Conservation (phyloP, 2,797 vertebrate genomes). For the Tokudaia muenninki region DNA sequence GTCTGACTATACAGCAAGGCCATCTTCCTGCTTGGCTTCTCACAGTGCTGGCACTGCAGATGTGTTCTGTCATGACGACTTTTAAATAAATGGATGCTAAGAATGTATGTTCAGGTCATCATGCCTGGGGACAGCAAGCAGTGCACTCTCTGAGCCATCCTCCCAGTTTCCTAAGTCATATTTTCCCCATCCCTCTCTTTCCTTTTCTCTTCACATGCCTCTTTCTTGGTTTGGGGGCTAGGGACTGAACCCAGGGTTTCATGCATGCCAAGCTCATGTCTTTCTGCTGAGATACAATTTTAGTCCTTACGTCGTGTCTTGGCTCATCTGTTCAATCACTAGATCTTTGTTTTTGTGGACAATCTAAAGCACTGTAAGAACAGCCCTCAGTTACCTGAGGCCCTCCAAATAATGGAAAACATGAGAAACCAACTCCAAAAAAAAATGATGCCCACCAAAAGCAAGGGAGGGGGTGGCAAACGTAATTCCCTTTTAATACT, state of each 20-base stretch:
- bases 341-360: neutral
- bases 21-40: neutral
- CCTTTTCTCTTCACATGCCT: neutral
- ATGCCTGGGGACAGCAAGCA: neutral
- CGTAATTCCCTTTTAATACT: neutral
- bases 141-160: neutral
- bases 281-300: neutral
- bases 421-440: neutral
- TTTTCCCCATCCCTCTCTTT: rapidly evolving
- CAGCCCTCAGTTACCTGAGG: neutral
- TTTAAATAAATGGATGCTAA: neutral
- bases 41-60: neutral
- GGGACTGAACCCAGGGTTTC: neutral
- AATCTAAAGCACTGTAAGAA: neutral
- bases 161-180: neutral
- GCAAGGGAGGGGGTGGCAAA: neutral
- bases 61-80: neutral
- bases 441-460: neutral
- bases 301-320: neutral
- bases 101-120: neutral
- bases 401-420: neutral
- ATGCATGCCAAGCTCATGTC: neutral
- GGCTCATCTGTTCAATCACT: neutral
- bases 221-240: neutral
- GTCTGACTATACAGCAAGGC: neutral